These are phyloP conservation scores for Bovichtus diacanthus DNA, from an alignment of 2,797 vertebrate genomes.

Conservation along the genomic window DNA sequence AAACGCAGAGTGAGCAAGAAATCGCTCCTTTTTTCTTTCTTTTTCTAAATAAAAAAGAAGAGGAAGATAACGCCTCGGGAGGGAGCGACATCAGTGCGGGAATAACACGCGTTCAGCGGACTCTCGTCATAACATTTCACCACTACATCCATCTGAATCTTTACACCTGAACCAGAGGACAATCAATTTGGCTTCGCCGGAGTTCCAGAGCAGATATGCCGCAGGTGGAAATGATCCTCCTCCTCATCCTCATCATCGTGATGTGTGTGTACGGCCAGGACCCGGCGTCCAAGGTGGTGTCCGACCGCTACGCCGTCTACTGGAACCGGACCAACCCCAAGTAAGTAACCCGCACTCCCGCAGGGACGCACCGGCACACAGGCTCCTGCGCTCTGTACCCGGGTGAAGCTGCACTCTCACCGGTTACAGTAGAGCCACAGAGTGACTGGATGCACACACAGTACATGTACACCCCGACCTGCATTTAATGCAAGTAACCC, in stretches of 20 bases:
- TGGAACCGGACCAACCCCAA: slow-evolving; percentile 98
- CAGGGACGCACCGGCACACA: slow-evolving; percentile 3
- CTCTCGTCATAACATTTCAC: slow-evolving; percentile 12
- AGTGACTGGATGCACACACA: not conserved
- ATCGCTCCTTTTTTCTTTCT: not conserved
- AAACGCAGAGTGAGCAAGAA: slow-evolving; percentile 4
- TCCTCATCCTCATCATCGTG: slow-evolving; percentile 89
- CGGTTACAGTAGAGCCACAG: not conserved
- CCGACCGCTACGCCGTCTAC: slow-evolving; percentile 96
- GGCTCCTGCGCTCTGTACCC: not conserved
- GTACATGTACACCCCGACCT: not conserved
- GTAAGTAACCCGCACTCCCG: slow-evolving; percentile 80
- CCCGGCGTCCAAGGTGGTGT: slow-evolving; percentile 93
- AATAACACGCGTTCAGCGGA: slow-evolving; percentile 12
- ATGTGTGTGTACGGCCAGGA: slow-evolving; percentile 92
- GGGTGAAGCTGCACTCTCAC: no score
- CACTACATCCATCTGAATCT: slow-evolving; percentile 10
- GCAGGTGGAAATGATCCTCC: slow-evolving; percentile 94
- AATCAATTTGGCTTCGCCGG: slow-evolving; percentile 24
- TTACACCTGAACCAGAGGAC: slow-evolving; percentile 16
- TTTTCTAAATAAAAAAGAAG: not conserved
- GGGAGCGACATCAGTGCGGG: slow-evolving; percentile 4
- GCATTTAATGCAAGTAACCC: not conserved
- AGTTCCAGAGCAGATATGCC: slow-evolving; percentile 82
- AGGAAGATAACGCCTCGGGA: not conserved